Base-by-base conservation (phyloP, 2,113 vertebrate genomes). In the human (Homo sapiens) region DNA sequence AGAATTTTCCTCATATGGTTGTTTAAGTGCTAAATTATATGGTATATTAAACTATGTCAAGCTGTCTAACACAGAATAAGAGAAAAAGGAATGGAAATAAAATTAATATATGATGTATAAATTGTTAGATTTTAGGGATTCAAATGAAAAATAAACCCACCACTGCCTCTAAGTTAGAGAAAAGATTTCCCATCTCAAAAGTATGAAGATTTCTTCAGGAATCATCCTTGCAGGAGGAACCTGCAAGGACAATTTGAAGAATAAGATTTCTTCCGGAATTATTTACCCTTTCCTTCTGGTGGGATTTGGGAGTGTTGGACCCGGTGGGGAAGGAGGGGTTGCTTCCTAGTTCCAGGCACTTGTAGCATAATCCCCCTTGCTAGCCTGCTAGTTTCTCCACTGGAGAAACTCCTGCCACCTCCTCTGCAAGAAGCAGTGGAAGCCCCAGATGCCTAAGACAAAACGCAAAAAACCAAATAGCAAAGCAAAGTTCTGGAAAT, bases 281-380 rank as follows among this genome's bases (percentile, higher is more conserved):
- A 12, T 61, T 2, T 38, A 1, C 25, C 18, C 23, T 40, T 14
- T 57, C 20, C 32, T 43, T 20, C 82, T 23, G 10, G 2, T 76
- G 5, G 11, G 7, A 14, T n/a, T 83, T 2, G 2, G 8, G 8
- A 45, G 17, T 48, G 7, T 20, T 13, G 18, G 35, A 7, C 7
- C 3, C 35, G 59, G 3, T 0, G 6, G 38, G 40, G 9, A 16
- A 82, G 1, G 17, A 61, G 17, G 76, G 25, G 11, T 38, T 78
- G 7, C 5, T 86, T 72, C 17, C 61, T 64, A 11, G 25, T 43
- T 18, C 14, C n/a, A 8, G 1, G 3, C 11, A 11, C 7, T 79
- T 86, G 6, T 22, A n/a, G 72, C 5, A 45, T 64, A 35, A 85
- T 12, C 20, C 10, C 1, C 3, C 7, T 16, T 16, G 5, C 11